Evolutionary conservation across 2,797 vertebrate species (phyloP), one percentile per base, ranked within the genome.

Genomic region (Amblyopsis hoosieri): DNA sequence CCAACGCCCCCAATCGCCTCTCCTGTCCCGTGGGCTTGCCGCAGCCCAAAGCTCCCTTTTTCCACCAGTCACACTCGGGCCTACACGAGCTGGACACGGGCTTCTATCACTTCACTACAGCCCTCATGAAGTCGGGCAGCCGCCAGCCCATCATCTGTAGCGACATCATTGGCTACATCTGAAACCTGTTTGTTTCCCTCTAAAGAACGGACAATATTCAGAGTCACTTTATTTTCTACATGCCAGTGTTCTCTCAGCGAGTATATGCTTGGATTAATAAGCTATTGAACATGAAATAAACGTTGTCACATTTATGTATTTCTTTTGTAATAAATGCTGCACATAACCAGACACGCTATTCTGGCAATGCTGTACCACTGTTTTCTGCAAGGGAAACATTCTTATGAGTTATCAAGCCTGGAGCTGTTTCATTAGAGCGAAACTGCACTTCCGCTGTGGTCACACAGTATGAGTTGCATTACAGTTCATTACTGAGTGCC

Each of bases 131-230:
- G 83, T 95, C 95, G 19, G 95, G 97, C 63, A 98, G 96, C 74
- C 91, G 97, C 42, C 95, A 96, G 82, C 97, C 97, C 42, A 95
- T 99, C 73, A 96, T 99, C 82, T 99, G 95, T 87, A 96, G 94
- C 46, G 95, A 98, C 45, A 92, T 96, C 64, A 94, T 97, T 19
- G 94, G 95, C 74, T 98, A 97, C 84, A 90, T 98, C 84, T 98
- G 93, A 95, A 14, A 59, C 8, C 2, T 6, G 4, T 0, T 10
- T 7, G 19, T 60, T 29, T 47, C 17, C 10, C 53, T 19, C 37
- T 42, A 55, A 3, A 33, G 51, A 62, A 49, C 1, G 66, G 59
- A 87, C 64, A 78, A 74, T 69, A 57, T 57, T 70, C 72, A 66
- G 19, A 80, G 82, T 72, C 78, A 87, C 86, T 84, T 85, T 81